Percentiles rank a stretch among this genome's conserved stretches.
Evolutionary conservation across 2,113 vertebrate species (phyloP).

Genomic region (Phalacrocorax brasilianus): DNA sequence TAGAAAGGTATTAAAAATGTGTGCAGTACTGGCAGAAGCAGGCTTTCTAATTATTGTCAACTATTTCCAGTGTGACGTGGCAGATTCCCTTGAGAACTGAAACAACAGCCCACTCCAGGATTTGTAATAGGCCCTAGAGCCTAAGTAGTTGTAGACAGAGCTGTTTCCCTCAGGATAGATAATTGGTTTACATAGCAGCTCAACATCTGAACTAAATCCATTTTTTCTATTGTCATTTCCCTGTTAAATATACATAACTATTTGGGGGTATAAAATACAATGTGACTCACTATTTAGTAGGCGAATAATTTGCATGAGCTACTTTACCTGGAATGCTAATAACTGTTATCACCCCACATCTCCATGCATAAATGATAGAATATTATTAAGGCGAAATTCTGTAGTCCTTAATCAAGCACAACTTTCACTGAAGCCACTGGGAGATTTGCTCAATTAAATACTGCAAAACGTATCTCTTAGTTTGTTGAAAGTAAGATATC

Average conservation of each 20-base stretch:
- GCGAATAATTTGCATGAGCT: constrained; percentile 71
- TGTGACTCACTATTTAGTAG: constrained; percentile 70
- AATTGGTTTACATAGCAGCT: constrained; percentile 86
- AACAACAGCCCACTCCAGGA: constrained; percentile 81
- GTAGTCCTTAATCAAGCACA: constrained; percentile 57
- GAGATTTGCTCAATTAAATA: constrained; percentile 55
- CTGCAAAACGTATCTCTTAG: constrained; percentile 43
- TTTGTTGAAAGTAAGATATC: constrained; percentile 63
- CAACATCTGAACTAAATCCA: constrained; percentile 79
- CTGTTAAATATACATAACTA: constrained; percentile 78
- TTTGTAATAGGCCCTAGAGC: constrained; percentile 85
- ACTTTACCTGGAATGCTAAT: constrained; percentile 74
- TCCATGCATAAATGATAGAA: constrained; percentile 71
- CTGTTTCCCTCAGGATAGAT: constrained; percentile 82
- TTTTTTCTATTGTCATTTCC: constrained; percentile 76
- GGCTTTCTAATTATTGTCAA: constrained; percentile 85
- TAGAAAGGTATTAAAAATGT: constrained; percentile 83
- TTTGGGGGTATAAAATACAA: constrained; percentile 74
- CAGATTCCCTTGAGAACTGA: constrained; percentile 81
- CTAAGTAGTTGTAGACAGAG: constrained; percentile 82
- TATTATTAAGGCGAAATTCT: constrained; percentile 59
- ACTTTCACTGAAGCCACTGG: constrained; percentile 26
- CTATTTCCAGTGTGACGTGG: constrained; percentile 84
- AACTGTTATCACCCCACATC: constrained; percentile 58
- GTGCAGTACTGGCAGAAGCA: constrained; percentile 82